These are phyloP conservation scores for Myotis vivesi DNA, from an alignment of 2,797 vertebrate species.

Conservation along the genomic window DNA sequence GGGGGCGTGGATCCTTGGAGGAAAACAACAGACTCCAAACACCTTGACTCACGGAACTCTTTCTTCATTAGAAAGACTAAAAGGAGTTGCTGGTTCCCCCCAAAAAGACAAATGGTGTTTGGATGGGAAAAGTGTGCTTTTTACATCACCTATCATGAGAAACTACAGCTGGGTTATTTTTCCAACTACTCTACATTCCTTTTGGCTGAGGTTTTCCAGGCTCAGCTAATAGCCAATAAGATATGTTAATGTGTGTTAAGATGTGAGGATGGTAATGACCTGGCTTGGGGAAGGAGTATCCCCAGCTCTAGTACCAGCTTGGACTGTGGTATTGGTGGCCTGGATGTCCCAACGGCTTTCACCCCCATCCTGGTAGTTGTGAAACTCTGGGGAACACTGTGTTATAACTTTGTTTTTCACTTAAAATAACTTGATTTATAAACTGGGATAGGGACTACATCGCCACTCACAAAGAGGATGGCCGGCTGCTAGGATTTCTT, in stretches of 20 bases:
- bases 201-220: neutral
- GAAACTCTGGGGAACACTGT: neutral
- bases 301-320: neutral
- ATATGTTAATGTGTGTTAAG: neutral
- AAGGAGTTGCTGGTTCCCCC: neutral
- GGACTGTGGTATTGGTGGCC: neutral
- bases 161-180: neutral
- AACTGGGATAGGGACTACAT: neutral
- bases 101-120: neutral
- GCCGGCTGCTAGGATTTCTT: neutral
- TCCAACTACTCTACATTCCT: neutral
- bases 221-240: neutral
- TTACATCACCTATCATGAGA: neutral
- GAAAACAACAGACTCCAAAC: neutral
- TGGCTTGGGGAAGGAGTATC: neutral
- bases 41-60: neutral
- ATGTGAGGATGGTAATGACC: neutral
- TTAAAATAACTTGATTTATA: too few relatives aligned
- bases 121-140: neutral
- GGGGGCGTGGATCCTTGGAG: neutral
- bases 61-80: neutral
- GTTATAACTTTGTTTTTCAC: too few relatives aligned
- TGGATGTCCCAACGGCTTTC: neutral
- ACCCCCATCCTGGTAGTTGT: neutral
- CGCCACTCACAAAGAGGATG: neutral